Conservation (phyloP, 2,113 vertebrate genomes). For the Bubo blakistoni region DNA sequence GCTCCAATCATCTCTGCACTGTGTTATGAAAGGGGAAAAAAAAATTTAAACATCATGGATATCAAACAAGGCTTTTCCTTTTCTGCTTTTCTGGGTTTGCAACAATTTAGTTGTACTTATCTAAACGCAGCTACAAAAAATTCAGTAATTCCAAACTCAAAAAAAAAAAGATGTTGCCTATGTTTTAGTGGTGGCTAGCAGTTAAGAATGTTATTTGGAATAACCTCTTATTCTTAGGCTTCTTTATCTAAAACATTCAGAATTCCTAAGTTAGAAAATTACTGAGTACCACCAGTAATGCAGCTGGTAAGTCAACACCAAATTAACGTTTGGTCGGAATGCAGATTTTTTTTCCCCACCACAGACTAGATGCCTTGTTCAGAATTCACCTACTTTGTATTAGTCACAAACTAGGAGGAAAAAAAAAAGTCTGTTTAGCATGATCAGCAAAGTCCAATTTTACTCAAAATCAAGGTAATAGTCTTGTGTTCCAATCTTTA, state of each 20-base stretch:
- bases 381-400: background rate
- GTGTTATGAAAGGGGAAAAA: background rate
- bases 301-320: background rate
- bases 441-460: background rate
- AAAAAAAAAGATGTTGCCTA: background rate
- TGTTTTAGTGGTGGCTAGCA: background rate
- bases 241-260: background rate
- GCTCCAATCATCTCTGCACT: background rate
- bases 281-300: background rate
- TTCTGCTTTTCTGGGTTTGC: background rate
- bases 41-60: background rate
- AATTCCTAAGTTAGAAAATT: background rate
- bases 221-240: background rate
- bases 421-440: background rate
- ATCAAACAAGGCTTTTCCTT: background rate
- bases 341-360: background rate
- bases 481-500: background rate
- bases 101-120: background rate
- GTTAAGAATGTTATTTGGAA: background rate
- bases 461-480: background rate
- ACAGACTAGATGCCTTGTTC: background rate
- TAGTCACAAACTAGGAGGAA: background rate
- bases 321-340: background rate
- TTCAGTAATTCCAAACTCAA: background rate
- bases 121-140: background rate